These are phyloP conservation scores for Acanthiza pusilla DNA, from an alignment of 2,797 vertebrate genomes.

Conservation along the genomic window DNA sequence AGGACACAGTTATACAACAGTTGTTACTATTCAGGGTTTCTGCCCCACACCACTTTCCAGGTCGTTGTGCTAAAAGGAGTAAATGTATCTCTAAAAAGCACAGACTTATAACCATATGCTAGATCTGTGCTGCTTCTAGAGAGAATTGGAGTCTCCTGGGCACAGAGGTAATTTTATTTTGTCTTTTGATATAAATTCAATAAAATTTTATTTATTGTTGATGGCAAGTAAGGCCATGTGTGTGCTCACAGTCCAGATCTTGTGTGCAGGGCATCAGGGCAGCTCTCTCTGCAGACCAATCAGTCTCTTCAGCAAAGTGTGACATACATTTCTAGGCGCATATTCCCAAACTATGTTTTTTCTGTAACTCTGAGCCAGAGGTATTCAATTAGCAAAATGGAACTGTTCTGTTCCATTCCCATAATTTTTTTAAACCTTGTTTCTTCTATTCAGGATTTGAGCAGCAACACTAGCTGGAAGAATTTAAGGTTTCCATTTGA, in stretches of 20 bases:
- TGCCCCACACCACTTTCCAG: neutral
- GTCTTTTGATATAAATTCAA: neutral
- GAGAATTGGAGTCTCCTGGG: neutral
- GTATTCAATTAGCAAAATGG: neutral
- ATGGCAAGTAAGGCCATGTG: neutral
- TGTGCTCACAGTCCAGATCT: neutral
- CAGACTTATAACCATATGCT: neutral
- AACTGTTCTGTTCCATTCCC: neutral
- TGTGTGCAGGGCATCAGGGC: rapidly evolving
- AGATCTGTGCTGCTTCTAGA: neutral
- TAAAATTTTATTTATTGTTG: neutral
- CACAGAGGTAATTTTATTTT: neutral
- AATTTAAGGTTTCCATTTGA: neutral
- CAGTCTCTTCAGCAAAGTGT: neutral
- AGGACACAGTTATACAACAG: neutral
- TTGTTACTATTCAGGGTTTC: neutral
- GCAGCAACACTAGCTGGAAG: neutral
- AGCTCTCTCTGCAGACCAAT: neutral
- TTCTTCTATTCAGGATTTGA: neutral
- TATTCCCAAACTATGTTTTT: neutral
- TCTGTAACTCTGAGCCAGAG: neutral
- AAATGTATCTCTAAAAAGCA: neutral
- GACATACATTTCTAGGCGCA: neutral
- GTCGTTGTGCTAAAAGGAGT: neutral
- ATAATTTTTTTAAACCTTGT: neutral